Evolutionary conservation across 2,113 vertebrate species (phyloP), one percentile per base, ranked within the genome.

Genomic region (Cyanistes caeruleus): DNA sequence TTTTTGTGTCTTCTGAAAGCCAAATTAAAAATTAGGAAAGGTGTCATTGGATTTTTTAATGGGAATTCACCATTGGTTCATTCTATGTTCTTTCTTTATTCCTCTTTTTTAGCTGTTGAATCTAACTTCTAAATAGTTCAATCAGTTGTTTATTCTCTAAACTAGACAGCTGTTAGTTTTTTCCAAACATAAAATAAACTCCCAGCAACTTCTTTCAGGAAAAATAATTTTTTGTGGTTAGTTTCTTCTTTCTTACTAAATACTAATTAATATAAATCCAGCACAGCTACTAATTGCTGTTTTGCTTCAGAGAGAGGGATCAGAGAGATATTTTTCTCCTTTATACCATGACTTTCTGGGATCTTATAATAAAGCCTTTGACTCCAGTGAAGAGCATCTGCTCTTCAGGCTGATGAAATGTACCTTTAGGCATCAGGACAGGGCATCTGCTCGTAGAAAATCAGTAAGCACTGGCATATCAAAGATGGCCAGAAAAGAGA

Each of bases 31-130:
- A 59, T 84, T 7, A 59, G 60, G 58, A 33, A 79, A 67, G 18
- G 39, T 49, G 21, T 24, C 24, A 20, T 43, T 95, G 73, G 35
- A 56, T 49, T 78, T 90, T 87, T 77, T 58, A n/a, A 80, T 56
- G 37, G 67, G 84, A 95, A 96, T 96, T 96, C 94, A 92, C 81
- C 91, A 83, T 87, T 95, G 89, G 35, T 95, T 96, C 91, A 94
- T 97, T 94, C 85, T 86, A 31, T 46, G 7, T 74, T 91, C 15
- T 4, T 64, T 87, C 23, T 75, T 90, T 85, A 53, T 77, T 82
- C 33, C 7, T 90, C 13, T 60, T 80, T 88, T 80, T 56, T 75
- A 88, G 11, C 41, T 84, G 22, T 22, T 59, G 60, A 33, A 39
- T 39, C 39, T 39, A 39, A 39, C 39, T 39, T 39, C 39, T 39